These are phyloP conservation scores for Drosophila testacea DNA, from an alignment of 2,888 invertebrate species.

Conservation along the genomic window DNA sequence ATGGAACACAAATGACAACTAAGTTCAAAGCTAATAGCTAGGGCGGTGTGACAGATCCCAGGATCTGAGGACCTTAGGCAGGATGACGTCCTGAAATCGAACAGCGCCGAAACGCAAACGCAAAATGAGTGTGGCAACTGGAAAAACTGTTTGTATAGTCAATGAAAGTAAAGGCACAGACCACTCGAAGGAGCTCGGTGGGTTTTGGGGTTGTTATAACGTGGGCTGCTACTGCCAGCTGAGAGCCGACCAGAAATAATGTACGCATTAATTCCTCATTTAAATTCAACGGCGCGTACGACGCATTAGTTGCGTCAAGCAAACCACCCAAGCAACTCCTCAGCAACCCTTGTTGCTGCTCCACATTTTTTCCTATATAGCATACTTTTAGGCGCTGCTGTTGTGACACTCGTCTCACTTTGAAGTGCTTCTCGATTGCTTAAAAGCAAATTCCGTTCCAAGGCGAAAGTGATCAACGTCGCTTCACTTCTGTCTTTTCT, in stretches of 20 bases:
- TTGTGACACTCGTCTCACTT: conserved; percentile 61
- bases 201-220: conserved; percentile 30
- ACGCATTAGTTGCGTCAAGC: conserved; percentile 80
- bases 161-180: conserved; percentile 50
- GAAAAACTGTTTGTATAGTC: conserved; percentile 67
- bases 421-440: conserved; percentile 82
- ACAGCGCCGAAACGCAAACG: conserved; percentile 35
- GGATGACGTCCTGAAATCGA: conserved; percentile 35
- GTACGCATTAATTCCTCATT: conserved; percentile 85
- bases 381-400: conserved; percentile 60
- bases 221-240: conserved; percentile 10
- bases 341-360: conserved; percentile 26
- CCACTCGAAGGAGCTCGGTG: conserved; percentile 21
- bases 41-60: conserved; percentile 39
- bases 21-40: conserved; percentile 73
- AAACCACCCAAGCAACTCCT: conserved; percentile 27
- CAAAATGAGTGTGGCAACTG: conserved; percentile 10
- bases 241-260: conserved; percentile 70
- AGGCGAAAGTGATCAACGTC: conserved; percentile 69
- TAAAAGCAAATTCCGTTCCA: conserved; percentile 78
- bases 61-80: conserved; percentile 4
- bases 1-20: conserved; percentile 56
- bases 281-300: conserved; percentile 85
- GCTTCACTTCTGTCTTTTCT: conserved; percentile 29
- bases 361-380: conserved; percentile 37